Base-by-base conservation (phyloP, 2,888 invertebrate genomes). In the Dioctria rufipes region DNA sequence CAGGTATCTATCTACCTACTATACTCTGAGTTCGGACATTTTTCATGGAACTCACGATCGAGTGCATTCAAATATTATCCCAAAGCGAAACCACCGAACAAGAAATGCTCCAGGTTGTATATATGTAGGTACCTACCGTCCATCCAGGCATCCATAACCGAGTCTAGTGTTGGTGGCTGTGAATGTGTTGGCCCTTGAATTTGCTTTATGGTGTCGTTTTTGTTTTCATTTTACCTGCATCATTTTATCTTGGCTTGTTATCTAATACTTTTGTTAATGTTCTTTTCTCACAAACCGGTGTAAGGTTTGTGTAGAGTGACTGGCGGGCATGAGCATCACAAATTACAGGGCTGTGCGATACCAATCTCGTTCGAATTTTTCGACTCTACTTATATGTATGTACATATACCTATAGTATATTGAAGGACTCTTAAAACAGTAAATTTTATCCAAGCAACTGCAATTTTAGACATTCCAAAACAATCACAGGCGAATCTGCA, bases 251-350 rank as follows among this genome's bases (percentile, higher is more conserved):
- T 39, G 42, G 60, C 60, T 73, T 73, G 73, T 73, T 73, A 73
- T 73, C 73, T 58, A 73, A 73, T 73, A 73, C 73, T 73, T 73
- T 58, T 42, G 39, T 73, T 73, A 73, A 73, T 73, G 73, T 73
- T 73, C 73, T 54, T 42, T 73, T 13, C 58, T 73, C 60, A 58
- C 58, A 73, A 67, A 60, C 13, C 58, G 60, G 13, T 42, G 43
- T 73, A 66, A 58, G 37, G 25, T 13, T 58, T 5, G 13, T 67
- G 40, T 49, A 67, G 54, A 51, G 25, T 73, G 42, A 73, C n/a
- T 51, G 25, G 25, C 13, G 51, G 54, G 13, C 13, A 58, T 40
- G 42, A 25, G n/a, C 67, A 49, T 46, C 67, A 67, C 67, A 67
- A 67, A 67, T 67, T 67, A 25, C 49, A 3, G 49, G 46, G 37